A percentile compares a stretch with the other conserved stretches of the same genome.
phyloP scores from a whole-genome alignment of 2,888 invertebrate species.

The Yponomeuta cagnagella region DNA sequence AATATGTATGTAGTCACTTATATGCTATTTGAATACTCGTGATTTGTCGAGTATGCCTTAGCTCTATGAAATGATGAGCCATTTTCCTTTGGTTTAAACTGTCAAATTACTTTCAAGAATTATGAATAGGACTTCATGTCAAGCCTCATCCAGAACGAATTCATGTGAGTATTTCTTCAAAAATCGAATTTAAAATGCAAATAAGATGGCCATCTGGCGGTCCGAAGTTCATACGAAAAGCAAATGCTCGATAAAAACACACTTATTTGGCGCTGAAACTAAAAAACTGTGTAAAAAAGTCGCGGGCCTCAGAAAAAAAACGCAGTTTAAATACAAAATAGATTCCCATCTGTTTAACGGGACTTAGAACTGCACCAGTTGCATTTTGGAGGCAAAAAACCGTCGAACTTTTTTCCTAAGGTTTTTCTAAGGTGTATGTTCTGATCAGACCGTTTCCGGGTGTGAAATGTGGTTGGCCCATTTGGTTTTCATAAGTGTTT shows the following conservation, averaged over 20 bases:
- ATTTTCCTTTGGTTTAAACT: too few species aligned
- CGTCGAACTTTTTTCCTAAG: neutral
- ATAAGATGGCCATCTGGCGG: neutral
- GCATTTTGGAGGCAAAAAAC: neutral
- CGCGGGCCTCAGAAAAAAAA: neutral
- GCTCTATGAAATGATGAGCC: too few species aligned
- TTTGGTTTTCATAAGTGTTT: constrained; percentile 57
- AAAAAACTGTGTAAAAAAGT: neutral
- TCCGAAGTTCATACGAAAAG: neutral
- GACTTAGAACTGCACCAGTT: neutral
- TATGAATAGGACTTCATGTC: too few species aligned
- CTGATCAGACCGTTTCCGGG: constrained; percentile 48
- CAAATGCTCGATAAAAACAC: neutral
- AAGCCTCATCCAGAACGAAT: too few species aligned
- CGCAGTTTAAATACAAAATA: neutral
- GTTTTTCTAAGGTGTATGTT: neutral
- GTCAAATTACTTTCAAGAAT: too few species aligned
- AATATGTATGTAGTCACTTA: neutral
- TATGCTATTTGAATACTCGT: too few species aligned
- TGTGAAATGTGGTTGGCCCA: constrained; percentile 64
- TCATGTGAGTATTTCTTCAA: too few species aligned
- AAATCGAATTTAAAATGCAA: neutral
- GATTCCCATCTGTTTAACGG: constrained; percentile 1
- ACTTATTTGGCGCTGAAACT: neutral
- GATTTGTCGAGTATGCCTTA: too few species aligned